Percentiles rank a stretch among this genome's conserved stretches.
phyloP scores from a whole-genome alignment of 2,113 vertebrate genomes.

The Solea solea region DNA sequence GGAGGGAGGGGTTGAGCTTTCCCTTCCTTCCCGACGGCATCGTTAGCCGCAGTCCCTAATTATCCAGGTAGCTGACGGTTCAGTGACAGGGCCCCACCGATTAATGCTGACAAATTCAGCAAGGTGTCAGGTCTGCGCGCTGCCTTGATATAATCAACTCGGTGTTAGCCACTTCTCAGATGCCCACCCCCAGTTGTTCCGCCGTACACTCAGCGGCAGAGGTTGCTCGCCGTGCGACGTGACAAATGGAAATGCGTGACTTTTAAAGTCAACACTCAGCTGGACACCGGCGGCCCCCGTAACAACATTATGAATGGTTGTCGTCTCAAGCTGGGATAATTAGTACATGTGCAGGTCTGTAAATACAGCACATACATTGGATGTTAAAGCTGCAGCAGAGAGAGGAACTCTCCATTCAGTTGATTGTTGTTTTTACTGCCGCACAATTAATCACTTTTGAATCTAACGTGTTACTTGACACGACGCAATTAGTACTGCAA shows the following conservation, averaged over 20 bases:
- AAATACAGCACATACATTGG: neutral
- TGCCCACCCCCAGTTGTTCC: slow-evolving; percentile 25
- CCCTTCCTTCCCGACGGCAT: slow-evolving; percentile 87
- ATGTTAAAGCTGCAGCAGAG: neutral
- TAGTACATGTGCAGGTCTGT: too few species aligned
- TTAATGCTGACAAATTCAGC: slow-evolving; percentile 99
- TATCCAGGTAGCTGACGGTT: slow-evolving; percentile 99
- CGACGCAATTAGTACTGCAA: too few species aligned
- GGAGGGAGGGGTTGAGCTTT: slow-evolving; percentile 85
- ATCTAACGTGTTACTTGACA: too few species aligned
- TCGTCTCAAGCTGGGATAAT: neutral
- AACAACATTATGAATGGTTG: neutral
- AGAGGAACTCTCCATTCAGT: too few species aligned
- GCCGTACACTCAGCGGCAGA: slow-evolving; percentile 37
- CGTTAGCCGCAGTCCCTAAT: slow-evolving; percentile 98
- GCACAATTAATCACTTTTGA: too few species aligned
- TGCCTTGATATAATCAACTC: slow-evolving; percentile 98
- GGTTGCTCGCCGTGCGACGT: slow-evolving; percentile 82
- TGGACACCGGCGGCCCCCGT: slow-evolving; percentile 20
- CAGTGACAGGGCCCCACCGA: slow-evolving; percentile 97
- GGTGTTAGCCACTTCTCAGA: slow-evolving; percentile 93
- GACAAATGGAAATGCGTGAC: slow-evolving; percentile 92
- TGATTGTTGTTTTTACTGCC: too few species aligned
- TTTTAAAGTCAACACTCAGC: slow-evolving; percentile 53
- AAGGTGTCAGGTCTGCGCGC: slow-evolving; percentile 97